These are phyloP conservation scores for Phania funesta DNA, from an alignment of 2,888 invertebrate species.

Conservation along the genomic window DNA sequence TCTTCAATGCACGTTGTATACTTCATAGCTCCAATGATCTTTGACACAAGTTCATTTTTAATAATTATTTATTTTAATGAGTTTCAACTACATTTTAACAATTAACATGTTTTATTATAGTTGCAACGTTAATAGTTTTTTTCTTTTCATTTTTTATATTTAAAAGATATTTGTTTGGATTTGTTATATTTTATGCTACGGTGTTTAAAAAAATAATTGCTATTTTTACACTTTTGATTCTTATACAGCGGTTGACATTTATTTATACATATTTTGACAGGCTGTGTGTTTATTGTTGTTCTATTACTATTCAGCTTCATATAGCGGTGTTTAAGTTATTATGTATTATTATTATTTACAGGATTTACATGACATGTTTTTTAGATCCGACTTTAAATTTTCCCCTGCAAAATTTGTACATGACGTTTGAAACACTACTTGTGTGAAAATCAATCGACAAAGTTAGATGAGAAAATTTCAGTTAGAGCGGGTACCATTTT, in stretches of 20 bases:
- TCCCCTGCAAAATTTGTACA: no score
- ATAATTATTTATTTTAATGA: slow-evolving; percentile 47
- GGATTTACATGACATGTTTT: no score
- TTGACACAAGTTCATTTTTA: slow-evolving; percentile 48
- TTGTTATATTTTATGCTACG: neutral
- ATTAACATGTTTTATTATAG: neutral
- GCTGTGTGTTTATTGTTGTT: slow-evolving; percentile 38
- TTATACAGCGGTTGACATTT: neutral
- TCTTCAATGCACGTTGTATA: slow-evolving; percentile 6
- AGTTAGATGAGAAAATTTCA: no score
- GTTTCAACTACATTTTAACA: slow-evolving; percentile 52
- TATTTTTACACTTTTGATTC: slow-evolving; percentile 1
- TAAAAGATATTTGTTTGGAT: neutral
- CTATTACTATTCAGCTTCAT: no score
- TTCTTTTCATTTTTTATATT: neutral
- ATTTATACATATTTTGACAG: slow-evolving; percentile 3
- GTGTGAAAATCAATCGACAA: no score
- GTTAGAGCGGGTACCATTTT: no score
- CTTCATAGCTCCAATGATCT: neutral
- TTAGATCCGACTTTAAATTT: no score
- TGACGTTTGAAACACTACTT: no score
- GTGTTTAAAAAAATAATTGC: slow-evolving; percentile 1
- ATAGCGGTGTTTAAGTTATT: no score
- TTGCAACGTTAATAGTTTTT: slow-evolving; percentile 5
- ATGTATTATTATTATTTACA: no score